Evolutionary conservation across 2,797 vertebrate genomes (phyloP), one percentile per base, ranked within the genome.

Genomic region (Sebastes dallii): DNA sequence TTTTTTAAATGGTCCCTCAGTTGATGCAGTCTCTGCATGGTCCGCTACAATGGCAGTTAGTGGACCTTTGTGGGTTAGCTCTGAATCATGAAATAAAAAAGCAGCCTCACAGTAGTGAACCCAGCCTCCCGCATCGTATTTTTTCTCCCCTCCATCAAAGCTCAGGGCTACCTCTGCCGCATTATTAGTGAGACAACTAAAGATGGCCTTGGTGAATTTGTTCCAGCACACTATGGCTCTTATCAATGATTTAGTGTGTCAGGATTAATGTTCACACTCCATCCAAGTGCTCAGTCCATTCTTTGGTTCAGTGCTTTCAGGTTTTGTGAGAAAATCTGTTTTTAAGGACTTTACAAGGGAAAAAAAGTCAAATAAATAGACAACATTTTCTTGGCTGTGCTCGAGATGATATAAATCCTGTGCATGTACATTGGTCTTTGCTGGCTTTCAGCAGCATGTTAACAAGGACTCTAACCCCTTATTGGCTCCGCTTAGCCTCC

Each of bases 31-130:
- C 25, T 72, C 73, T 68, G 64, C 70, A 60, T 60, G 29, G 42
- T 61, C 66, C 64, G 67, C 83, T 88, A 75, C 65, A 64, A 54
- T 69, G 46, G 65, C 72, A 46, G 65, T 72, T 84, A 72, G 58
- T 84, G 59, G 75, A 66, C 66, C 83, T 75, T 32, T 79, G 81
- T 66, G 66, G 70, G 71, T 82, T 71, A 13, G 73, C 75, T 79
- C 25, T 83, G 76, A 84, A 77, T 86, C 64, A 72, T 73, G 74
- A 78, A 69, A 86, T 72, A 67, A 75, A 82, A 82, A 89, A 79
- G 65, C 42, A 74, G 70, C 50, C n/a, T 0, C 50, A 22, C 50
- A n/a, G 50, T 22, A 54, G 50, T 22, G n/a, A 54, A 54, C 20
- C n/a, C 58, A 64, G 3, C 56, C 65, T 77, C 59, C 62, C 8